A percentile compares a stretch with the other conserved stretches of the same genome.
Evolutionary conservation across 2,888 invertebrate species (phyloP).

Genomic region (Agelastica alni): DNA sequence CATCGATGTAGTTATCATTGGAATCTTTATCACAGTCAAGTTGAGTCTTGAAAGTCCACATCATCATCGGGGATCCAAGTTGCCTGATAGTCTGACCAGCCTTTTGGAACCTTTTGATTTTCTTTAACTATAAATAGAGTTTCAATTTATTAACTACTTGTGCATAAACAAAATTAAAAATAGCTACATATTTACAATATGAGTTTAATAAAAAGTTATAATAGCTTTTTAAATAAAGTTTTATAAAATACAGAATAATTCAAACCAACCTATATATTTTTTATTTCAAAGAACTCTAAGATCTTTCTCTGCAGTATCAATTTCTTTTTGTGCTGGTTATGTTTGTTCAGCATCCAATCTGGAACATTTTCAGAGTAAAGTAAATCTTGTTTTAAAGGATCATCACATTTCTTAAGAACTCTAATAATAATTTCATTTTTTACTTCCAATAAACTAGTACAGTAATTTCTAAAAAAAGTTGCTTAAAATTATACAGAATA

Average conservation of each 20-base stretch:
- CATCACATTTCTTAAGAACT: constrained; percentile 61
- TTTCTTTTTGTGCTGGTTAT: constrained; percentile 93
- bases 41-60: constrained; percentile 58
- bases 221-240: no score
- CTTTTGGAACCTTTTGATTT: constrained; percentile 95
- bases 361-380: constrained; percentile 79
- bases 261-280: no score
- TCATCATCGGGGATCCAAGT: constrained; percentile 83
- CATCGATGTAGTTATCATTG: constrained; percentile 52
- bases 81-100: constrained; percentile 97
- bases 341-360: constrained; percentile 97
- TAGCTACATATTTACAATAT: no score
- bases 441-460: no score
- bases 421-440: no score
- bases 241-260: no score
- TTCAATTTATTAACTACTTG: background rate
- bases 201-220: no score
- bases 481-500: no score
- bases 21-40: constrained; percentile 62
- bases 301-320: constrained; percentile 70
- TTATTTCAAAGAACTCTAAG: no score
- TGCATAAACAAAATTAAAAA: no score
- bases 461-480: no score
- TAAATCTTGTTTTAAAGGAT: constrained; percentile 72
- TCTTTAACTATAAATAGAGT: no score